Base-by-base conservation (phyloP, 2,797 vertebrate genomes). In the Sebastes steindachneri region DNA sequence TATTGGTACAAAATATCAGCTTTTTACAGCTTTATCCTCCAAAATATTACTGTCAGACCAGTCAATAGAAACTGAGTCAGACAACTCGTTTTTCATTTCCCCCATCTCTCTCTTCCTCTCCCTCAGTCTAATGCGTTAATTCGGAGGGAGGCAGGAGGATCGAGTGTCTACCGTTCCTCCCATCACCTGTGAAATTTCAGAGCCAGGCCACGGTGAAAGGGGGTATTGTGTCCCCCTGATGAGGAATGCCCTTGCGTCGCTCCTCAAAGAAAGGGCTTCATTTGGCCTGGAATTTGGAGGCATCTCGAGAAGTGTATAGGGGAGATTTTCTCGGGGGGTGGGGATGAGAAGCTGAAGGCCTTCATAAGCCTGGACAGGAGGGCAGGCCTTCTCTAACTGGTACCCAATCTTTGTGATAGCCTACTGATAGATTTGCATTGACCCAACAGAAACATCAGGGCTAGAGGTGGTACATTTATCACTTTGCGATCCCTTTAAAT, bases 181-280 rank as follows among this genome's bases (percentile, higher is more conserved):
- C 95, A 96, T 98, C 97, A 99, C 97, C 98, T 99, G 98, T 96
- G 96, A 98, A 97, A 97, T 97, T 68, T 97, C 96, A 96, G 97
- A 96, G 96, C 88, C 68, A 85, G 92, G 95, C 93, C 95, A 96
- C 79, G 88, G 95, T 99, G 96, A 99, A 99, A 99, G 97, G 96
- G 90, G 73, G 91, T 96, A 97, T 99, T 99, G 98, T 99, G 96
- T 96, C 93, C 92, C 94, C 88, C 85, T 82, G 85, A 91, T 83
- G 91, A 95, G 97, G 98, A 98, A 99, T 98, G 97, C 96, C 95
- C 94, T 94, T 88, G 94, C 93, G 88, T 95, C 83, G 84, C 95
- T 96, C 91, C 93, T 95, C 96, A 96, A 97, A 97, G 97, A 96
- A 97, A 97, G 96, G 95, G 96, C 93, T 97, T 98, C 95, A 97